Evolutionary conservation across 2,797 vertebrate species (phyloP), one percentile per base, ranked within the genome.

Genomic region (Numenius phaeopus): DNA sequence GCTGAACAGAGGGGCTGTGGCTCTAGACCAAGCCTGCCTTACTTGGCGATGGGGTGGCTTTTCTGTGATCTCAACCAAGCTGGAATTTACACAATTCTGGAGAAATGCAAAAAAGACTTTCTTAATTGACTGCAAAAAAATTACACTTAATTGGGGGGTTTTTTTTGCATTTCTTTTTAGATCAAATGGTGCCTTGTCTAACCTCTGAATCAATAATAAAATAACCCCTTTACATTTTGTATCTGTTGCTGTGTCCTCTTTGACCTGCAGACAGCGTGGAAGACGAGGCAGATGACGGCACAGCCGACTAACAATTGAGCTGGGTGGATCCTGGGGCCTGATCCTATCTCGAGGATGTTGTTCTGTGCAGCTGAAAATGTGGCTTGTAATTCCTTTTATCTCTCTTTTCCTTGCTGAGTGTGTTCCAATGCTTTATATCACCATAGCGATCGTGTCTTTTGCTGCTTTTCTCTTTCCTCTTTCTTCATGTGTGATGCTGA

Each of bases 141-240:
- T n/a, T 58, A 21, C 93, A 82, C 47, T 93, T 93, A 87, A 83
- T 61, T 85, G 52, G 73, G 73, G 19, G 7, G 27, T 7, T 64
- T 80, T 61, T 91, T 97, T 97, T 98, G 97, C 98, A 98, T 98
- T 98, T 98, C 97, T 96, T 97, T 97, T 96, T 87, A 94, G 91
- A 97, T 97, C 97, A 98, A 97, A 97, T 98, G 97, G 97, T 98
- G 98, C 98, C 98, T 97, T 98, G 92, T 98, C 97, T 97, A 96
- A 96, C 97, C 96, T 97, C 96, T 94, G 95, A 97, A 95, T 98
- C 96, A 96, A 97, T 96, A 98, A 98, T 97, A 98, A 96, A 98
- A 98, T 91, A 98, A 96, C 94, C 94, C 79, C 95, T 96, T 97
- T 91, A 95, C 96, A 97, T 94, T 97, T 97, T 94, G 73, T 97